Conservation (phyloP, 1,140 invertebrate genomes). For the Hycleus cichorii region DNA sequence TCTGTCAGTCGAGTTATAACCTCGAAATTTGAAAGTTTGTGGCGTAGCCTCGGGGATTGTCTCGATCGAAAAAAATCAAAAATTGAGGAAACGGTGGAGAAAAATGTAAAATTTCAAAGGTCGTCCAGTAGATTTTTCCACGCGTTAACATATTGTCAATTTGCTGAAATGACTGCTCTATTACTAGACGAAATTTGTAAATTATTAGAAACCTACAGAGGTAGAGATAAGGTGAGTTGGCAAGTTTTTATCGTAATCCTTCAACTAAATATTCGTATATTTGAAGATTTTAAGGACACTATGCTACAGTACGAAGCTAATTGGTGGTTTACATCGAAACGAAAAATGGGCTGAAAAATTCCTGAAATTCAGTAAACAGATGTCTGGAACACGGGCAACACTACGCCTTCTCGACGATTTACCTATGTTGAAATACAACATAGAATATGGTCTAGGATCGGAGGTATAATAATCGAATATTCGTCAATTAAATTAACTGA, state of each 20-base stretch:
- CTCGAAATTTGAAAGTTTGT: no score
- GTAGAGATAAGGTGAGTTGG: slow-evolving; percentile 46
- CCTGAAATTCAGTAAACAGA: slow-evolving; percentile 52
- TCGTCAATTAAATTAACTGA: neutral
- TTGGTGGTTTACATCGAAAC: slow-evolving; percentile 48
- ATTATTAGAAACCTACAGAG: slow-evolving; percentile 48
- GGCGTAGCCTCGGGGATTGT: no score
- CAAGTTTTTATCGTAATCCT: neutral
- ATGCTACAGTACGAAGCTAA: slow-evolving; percentile 57
- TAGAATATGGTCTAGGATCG: slow-evolving; percentile 56
- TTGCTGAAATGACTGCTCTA: no score
- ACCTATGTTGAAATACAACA: slow-evolving; percentile 55
- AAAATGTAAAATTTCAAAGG: no score
- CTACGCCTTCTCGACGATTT: slow-evolving; percentile 69
- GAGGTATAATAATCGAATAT: slow-evolving; percentile 39
- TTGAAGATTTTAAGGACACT: slow-evolving; percentile 54
- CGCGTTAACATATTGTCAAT: no score
- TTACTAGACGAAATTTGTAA: slow-evolving; percentile 43
- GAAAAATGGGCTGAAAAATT: slow-evolving; percentile 49
- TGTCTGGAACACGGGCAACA: slow-evolving; percentile 59
- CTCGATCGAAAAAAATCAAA: no score
- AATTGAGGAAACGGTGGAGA: no score
- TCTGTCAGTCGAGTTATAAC: no score
- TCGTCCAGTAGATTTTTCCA: no score
- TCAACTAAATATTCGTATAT: slow-evolving; percentile 19